Evolutionary conservation across 92 coral and sea anemone species (phyloP).

Genomic region (Porites cylindrica): DNA sequence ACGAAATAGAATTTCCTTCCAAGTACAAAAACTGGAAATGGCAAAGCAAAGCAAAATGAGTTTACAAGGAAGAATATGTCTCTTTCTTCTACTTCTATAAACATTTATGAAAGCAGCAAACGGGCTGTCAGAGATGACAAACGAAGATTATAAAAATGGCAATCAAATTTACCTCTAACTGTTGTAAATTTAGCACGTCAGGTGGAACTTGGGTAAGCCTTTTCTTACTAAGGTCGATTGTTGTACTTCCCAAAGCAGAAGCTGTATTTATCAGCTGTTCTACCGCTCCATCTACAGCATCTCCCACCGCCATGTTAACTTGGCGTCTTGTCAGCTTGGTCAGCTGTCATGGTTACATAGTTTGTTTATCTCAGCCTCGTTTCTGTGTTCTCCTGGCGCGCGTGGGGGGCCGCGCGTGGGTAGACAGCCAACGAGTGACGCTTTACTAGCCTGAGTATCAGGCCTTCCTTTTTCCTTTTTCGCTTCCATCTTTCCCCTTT

Average conservation of each 20-base stretch:
- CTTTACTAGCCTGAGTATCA: too few relatives aligned
- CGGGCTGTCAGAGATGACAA: neutral
- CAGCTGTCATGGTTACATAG: constrained; percentile 29
- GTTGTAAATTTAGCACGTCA: constrained; percentile 81
- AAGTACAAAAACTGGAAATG: constrained; percentile 84
- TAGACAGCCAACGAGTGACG: too few relatives aligned
- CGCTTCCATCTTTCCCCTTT: too few relatives aligned
- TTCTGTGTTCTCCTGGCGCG: constrained; percentile 5
- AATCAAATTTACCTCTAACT: constrained; percentile 78
- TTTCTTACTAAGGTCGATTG: constrained; percentile 88
- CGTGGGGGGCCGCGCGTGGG: too few relatives aligned
- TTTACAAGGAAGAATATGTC: too few relatives aligned
- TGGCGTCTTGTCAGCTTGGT: neutral
- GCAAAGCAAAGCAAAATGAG: neutral
- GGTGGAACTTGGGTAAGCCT: constrained; percentile 83
- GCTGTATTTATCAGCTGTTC: constrained; percentile 93
- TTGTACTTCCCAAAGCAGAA: constrained; percentile 85
- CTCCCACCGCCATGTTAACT: constrained; percentile 92
- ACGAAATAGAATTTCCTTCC: constrained; percentile 84
- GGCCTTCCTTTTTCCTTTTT: too few relatives aligned
- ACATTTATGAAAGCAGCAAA: neutral
- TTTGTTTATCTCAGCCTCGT: constrained; percentile 11
- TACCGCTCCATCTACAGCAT: constrained; percentile 66
- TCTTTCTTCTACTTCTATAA: too few relatives aligned
- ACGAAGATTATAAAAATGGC: too few relatives aligned